These are phyloP conservation scores for Salminus brasiliensis DNA, from an alignment of 2,113 vertebrate genomes.

Conservation along the genomic window DNA sequence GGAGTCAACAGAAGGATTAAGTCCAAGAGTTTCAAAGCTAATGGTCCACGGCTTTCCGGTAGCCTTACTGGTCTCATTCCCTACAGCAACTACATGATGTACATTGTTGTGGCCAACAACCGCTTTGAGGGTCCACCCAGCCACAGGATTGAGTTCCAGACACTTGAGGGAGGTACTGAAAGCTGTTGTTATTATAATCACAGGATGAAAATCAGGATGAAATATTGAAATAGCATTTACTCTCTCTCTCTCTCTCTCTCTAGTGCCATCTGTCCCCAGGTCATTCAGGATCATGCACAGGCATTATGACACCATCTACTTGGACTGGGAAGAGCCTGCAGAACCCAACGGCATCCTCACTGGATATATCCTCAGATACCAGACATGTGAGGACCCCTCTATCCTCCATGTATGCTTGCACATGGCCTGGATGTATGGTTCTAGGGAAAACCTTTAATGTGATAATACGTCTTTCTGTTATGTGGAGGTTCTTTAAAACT, in stretches of 20 bases:
- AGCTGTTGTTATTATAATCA: background rate
- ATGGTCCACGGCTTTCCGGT: constrained; percentile 82
- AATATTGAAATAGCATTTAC: background rate
- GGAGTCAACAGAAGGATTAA: constrained; percentile 87
- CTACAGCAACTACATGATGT: constrained; percentile 96
- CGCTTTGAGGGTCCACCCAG: constrained; percentile 91
- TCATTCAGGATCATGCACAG: constrained; percentile 91
- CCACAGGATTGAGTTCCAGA: constrained; percentile 90
- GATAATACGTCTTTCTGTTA: no score
- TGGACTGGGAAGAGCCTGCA: constrained; percentile 92
- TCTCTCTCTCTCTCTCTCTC: background rate
- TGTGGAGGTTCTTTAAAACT: no score
- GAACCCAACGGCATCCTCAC: constrained; percentile 93
- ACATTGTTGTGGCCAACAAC: constrained; percentile 93
- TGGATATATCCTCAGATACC: constrained; percentile 88
- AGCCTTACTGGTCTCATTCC: constrained; percentile 85
- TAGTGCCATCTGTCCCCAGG: constrained; percentile 89
- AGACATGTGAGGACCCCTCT: constrained; percentile 78
- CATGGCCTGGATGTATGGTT: no score
- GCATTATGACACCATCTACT: constrained; percentile 87
- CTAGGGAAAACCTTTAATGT: no score
- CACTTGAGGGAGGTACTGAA: constrained; percentile 90
- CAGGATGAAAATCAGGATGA: background rate
- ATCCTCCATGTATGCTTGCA: background rate
- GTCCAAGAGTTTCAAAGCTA: constrained; percentile 78